phyloP scores from a whole-genome alignment of 2,113 vertebrate genomes.

The Gallinago undulata region DNA sequence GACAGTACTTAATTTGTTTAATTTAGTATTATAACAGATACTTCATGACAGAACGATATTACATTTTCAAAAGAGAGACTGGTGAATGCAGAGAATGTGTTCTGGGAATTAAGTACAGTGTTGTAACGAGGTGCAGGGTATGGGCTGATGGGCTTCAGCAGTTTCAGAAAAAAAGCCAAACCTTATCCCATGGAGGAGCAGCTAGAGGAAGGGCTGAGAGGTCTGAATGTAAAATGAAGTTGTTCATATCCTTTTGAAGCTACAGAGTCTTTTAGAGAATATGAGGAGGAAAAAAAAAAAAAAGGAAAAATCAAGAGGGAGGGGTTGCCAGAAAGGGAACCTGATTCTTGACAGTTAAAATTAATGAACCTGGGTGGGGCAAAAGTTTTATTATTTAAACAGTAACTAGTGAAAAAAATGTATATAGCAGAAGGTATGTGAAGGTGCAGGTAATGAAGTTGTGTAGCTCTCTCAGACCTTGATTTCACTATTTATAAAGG shows the following conservation, averaged over 20 bases:
- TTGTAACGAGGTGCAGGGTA: not conserved
- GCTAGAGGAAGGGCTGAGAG: not conserved
- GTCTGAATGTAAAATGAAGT: not conserved
- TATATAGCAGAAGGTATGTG: not conserved
- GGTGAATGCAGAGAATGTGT: not conserved
- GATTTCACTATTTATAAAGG: not conserved
- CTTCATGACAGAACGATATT: not conserved
- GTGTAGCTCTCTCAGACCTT: not conserved
- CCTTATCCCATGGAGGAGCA: not conserved
- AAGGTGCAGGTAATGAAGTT: not conserved
- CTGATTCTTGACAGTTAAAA: not conserved
- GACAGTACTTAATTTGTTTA: not conserved
- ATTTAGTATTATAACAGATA: not conserved
- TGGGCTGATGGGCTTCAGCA: not conserved
- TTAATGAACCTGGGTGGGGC: not conserved
- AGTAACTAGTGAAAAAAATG: not conserved
- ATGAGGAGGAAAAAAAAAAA: not conserved
- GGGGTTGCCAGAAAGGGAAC: not conserved
- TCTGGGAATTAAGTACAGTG: not conserved
- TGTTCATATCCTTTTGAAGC: not conserved
- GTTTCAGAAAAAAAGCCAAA: not conserved
- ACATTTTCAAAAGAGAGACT: not conserved
- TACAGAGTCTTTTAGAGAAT: not conserved
- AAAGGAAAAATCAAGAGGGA: not conserved
- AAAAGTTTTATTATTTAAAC: slow-evolving; percentile 32